phyloP scores from a whole-genome alignment of 1,140 invertebrate species.

The Drosophila bocqueti region DNA sequence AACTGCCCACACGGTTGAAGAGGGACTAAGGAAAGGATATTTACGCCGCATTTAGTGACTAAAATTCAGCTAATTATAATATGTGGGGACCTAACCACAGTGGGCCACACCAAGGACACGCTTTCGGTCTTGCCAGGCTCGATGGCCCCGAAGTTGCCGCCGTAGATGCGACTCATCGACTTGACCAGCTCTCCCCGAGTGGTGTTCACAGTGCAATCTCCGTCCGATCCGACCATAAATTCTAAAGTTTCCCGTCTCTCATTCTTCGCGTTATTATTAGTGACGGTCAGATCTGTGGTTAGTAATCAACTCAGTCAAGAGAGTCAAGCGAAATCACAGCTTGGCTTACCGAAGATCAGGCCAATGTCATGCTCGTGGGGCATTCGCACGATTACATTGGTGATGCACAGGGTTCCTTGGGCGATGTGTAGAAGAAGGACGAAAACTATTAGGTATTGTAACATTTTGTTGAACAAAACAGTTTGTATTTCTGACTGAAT shows the following conservation, averaged over 20 bases:
- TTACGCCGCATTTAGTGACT: neutral
- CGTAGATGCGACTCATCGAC: conserved; percentile 54
- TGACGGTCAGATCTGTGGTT: conserved; percentile 59
- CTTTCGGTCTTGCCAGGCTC: conserved; percentile 61
- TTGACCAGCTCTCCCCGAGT: conserved; percentile 42
- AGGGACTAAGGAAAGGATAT: conserved; percentile 50
- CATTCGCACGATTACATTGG: conserved; percentile 62
- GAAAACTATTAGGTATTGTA: conserved; percentile 37
- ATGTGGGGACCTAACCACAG: conserved; percentile 51
- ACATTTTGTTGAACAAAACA: conserved; percentile 27
- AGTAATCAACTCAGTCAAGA: neutral
- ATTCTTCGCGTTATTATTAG: conserved; percentile 50
- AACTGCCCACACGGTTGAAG: conserved; percentile 77
- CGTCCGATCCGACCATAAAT: conserved; percentile 55
- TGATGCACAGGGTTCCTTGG: conserved; percentile 37
- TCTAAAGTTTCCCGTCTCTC: conserved; percentile 46
- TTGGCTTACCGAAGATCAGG: conserved; percentile 66
- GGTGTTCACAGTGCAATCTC: conserved; percentile 60
- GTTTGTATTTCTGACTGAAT: conserved; percentile 10
- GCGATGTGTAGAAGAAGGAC: conserved; percentile 20
- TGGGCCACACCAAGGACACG: conserved; percentile 76
- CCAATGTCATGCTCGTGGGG: conserved; percentile 69
- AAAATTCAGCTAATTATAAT: neutral
- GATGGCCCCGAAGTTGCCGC: conserved; percentile 66
- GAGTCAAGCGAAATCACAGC: accelerated